Conservation (phyloP, 1,140 invertebrate genomes). For the Neodiprion fabricii region DNA sequence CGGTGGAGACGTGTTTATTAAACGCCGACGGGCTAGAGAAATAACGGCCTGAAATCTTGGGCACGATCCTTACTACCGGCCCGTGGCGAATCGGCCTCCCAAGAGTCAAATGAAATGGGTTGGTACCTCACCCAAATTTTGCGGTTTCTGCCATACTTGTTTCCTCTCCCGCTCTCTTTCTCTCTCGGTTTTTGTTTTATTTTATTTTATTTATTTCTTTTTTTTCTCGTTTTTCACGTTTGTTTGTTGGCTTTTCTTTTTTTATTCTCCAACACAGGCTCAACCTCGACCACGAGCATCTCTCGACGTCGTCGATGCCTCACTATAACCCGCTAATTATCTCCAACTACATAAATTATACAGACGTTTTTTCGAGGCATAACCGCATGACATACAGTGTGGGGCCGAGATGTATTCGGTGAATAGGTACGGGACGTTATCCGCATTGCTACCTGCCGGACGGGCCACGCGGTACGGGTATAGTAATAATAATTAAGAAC, state of each 20-base stretch:
- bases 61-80: not conserved
- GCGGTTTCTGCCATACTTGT: no score
- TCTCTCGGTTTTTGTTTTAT: not conserved
- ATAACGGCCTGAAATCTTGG: not conserved
- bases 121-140: not conserved
- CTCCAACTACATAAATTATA: no score
- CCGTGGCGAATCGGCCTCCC: not conserved
- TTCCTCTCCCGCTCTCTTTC: not conserved
- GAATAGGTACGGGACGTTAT: no score
- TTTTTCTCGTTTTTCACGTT: not conserved
- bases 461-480: no score
- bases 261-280: not conserved
- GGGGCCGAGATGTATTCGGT: no score
- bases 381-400: no score
- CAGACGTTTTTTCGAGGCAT: no score
- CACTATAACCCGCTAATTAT: no score
- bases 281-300: not conserved
- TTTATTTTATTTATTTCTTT: not conserved
- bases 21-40: slow-evolving; percentile 2
- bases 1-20: slow-evolving; percentile 1
- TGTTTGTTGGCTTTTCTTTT: not conserved
- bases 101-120: slow-evolving; percentile 1
- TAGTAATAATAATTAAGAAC: no score
- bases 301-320: no score
- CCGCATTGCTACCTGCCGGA: no score